These are phyloP conservation scores for Epistrophe grossulariae DNA, from an alignment of 2,888 invertebrate species.

Conservation along the genomic window DNA sequence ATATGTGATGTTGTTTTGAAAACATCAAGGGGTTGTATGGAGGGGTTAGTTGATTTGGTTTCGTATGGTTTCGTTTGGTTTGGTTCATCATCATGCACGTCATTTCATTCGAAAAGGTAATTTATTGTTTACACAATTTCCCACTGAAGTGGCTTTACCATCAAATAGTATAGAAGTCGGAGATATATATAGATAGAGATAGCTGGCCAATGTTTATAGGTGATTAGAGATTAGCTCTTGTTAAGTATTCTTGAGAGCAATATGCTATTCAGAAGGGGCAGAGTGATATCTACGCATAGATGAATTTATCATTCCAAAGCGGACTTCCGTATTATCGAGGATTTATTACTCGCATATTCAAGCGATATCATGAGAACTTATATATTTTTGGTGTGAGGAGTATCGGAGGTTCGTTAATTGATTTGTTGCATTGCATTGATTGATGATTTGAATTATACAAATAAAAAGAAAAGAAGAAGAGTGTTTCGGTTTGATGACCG, in stretches of 20 bases:
- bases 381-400: conserved; percentile 17
- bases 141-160: conserved; percentile 69
- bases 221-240: conserved; percentile 72
- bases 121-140: conserved; percentile 75
- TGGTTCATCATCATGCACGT: conserved; percentile 65
- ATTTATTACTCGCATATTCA: conserved; percentile 60
- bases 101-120: conserved; percentile 72
- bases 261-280: conserved; percentile 36
- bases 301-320: conserved; percentile 46
- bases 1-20: conserved; percentile 69
- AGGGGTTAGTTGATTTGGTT: conserved; percentile 23
- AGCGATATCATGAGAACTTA: conserved; percentile 54
- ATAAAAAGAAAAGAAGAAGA: neutral
- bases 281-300: conserved; percentile 28
- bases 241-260: conserved; percentile 63
- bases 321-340: conserved; percentile 59
- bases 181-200: conserved; percentile 28
- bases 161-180: neutral
- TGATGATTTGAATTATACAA: conserved; percentile 36
- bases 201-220: conserved; percentile 58
- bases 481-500: conserved; percentile 1
- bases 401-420: conserved; percentile 59
- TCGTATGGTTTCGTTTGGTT: too few species aligned
- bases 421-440: conserved; percentile 59
- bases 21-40: conserved; percentile 67